Percentiles rank a stretch among this genome's conserved stretches.
These are phyloP conservation scores for Adineta ricciae DNA, from an alignment of 2,888 invertebrate species.

Conservation along the genomic window DNA sequence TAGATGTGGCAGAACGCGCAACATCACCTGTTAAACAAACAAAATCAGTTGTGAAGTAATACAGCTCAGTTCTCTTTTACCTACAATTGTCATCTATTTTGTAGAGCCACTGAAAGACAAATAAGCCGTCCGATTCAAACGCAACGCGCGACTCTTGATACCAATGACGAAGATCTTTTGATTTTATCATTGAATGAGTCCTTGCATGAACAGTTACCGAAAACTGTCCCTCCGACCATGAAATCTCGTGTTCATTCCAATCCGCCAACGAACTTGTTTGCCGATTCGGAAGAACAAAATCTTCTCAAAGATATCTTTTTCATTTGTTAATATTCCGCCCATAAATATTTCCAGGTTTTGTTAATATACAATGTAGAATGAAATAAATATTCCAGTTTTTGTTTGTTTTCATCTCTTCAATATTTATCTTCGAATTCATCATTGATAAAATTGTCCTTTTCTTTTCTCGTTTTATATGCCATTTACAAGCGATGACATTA, in stretches of 20 bases:
- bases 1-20: neutral
- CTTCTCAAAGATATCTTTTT: slow-evolving; percentile 20
- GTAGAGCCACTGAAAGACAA: neutral
- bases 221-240: neutral
- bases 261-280: neutral
- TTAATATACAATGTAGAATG: neutral
- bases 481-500: neutral
- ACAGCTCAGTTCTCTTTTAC: neutral
- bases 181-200: neutral
- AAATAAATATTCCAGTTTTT: no score
- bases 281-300: neutral
- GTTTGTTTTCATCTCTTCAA: neutral
- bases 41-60: neutral
- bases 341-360: neutral
- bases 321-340: neutral
- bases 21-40: slow-evolving; percentile 11
- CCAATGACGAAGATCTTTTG: neutral
- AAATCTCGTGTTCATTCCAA: neutral
- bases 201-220: neutral
- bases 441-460: neutral
- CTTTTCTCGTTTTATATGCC: neutral
- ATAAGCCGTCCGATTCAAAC: neutral
- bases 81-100: no score
- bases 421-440: neutral
- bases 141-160: neutral